Percentiles rank a stretch among this genome's conserved stretches.
Evolutionary conservation across 2,888 invertebrate genomes (phyloP).

Genomic region (Malthinus flaveolus): DNA sequence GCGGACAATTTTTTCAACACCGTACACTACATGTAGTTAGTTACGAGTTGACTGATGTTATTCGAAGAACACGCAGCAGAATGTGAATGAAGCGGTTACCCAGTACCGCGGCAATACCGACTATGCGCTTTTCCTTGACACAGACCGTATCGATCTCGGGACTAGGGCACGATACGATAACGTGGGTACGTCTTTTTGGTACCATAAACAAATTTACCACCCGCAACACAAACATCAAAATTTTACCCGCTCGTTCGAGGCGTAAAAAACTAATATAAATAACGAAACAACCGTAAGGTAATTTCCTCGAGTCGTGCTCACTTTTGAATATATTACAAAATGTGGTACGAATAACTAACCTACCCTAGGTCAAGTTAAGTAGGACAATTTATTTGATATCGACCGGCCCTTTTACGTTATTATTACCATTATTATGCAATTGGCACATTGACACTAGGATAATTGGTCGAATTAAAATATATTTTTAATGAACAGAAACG

Average conservation of each 20-base stretch:
- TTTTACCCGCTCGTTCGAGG: no score
- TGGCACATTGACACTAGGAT: no score
- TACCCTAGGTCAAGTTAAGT: slow-evolving; percentile 4
- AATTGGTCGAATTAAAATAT: no score
- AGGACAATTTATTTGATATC: background rate
- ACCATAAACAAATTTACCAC: slow-evolving; percentile 6
- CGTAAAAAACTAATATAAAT: no score
- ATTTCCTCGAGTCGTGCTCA: no score
- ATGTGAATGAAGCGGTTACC: slow-evolving; percentile 19
- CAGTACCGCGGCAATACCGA: slow-evolving; percentile 16
- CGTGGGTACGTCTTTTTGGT: slow-evolving; percentile 15
- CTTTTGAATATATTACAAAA: background rate
- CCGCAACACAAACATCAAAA: background rate
- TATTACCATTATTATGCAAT: no score
- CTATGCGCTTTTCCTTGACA: slow-evolving; percentile 26
- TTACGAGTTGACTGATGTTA: slow-evolving; percentile 6
- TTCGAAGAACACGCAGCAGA: slow-evolving; percentile 3
- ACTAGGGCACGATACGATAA: slow-evolving; percentile 15
- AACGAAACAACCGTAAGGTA: no score
- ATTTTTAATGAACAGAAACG: no score
- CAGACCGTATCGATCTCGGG: slow-evolving; percentile 21
- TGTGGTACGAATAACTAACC: no score
- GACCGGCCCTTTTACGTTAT: background rate
- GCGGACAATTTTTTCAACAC: background rate
- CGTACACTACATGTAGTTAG: slow-evolving; percentile 9